Conservation (phyloP, 2,113 vertebrate species). For the Pantherophis guttatus region DNA sequence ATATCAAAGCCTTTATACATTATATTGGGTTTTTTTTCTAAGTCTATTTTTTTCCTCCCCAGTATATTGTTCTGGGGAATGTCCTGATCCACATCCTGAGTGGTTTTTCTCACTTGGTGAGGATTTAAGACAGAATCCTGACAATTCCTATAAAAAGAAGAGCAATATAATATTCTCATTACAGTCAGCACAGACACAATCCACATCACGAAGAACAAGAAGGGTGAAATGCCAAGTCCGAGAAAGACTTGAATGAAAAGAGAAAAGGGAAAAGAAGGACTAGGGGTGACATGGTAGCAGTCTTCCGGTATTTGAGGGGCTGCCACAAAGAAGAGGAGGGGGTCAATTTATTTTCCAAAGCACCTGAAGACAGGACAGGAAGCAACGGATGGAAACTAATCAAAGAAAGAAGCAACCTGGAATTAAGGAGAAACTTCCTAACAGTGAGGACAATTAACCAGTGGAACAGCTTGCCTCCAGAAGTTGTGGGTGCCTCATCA, state of each 20-base stretch:
- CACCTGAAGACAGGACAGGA: too few relatives aligned
- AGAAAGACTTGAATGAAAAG: constrained; percentile 11
- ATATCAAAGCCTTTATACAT: neutral
- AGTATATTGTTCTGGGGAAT: neutral
- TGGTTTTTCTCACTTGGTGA: neutral
- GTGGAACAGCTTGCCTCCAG: too few relatives aligned
- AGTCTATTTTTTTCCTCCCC: neutral
- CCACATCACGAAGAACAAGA: neutral
- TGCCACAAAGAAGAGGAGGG: too few relatives aligned
- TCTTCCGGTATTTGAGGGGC: too few relatives aligned
- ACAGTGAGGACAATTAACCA: too few relatives aligned
- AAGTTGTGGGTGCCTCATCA: too few relatives aligned
- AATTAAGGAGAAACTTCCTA: too few relatives aligned
- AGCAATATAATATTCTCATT: neutral
- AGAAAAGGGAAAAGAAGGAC: too few relatives aligned
- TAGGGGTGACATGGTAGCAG: too few relatives aligned
- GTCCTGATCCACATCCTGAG: neutral
- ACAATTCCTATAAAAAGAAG: neutral
- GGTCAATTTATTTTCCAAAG: too few relatives aligned
- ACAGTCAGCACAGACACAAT: neutral
- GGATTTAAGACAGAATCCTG: neutral
- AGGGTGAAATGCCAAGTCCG: constrained; percentile 8
- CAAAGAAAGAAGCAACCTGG: too few relatives aligned
- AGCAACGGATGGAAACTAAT: too few relatives aligned
- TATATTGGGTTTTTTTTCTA: neutral